Evolutionary conservation across 2,888 invertebrate genomes (phyloP), one percentile per base, ranked within the genome.

Genomic region (Zhuqinia jingwanae): DNA sequence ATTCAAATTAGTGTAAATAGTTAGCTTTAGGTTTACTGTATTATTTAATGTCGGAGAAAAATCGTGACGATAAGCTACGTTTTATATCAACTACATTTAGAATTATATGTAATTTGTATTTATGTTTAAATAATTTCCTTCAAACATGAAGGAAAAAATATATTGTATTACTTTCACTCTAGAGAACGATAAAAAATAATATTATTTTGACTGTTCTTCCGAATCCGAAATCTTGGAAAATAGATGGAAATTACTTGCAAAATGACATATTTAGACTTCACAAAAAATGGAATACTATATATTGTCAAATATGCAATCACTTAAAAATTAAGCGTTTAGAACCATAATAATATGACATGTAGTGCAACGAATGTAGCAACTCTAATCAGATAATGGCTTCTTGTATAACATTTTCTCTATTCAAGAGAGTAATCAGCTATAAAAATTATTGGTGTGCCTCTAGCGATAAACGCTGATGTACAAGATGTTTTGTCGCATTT

Each of bases 201-300:
- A 15, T 60, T 75, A 75, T 36, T 82, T 81, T 81, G 25, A 75
- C 53, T 83, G 83, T 56, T 83, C 83, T 83, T 83, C 83, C 83
- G 83, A 56, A 15, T 63, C n/a, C 36, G 63, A 63, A 63, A 63
- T 63, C 36, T n/a, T 63, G 36, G 36, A 36, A 30, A n/a, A 27
- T 63, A 63, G 36, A 83, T 65, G 53, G 83, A 83, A 83, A 83
- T 83, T 83, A 83, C 76, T 76, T 83, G 65, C 60, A 36, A 60
- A 76, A 77, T 76, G 76, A 83, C 83, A 83, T 45, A 15, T 17
- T 60, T 25, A 45, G 47, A 50, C 65, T 63, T 47, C 45, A 45
- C 11, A 50, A 5, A 22, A 25, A 30, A 15, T 50, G 17, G 58
- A 75, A 63, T 65, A 53, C 53, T 45, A 17, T 20, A 68, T 5